phyloP scores from a whole-genome alignment of 1,140 invertebrate genomes.

The Tetramorium parvispinum region DNA sequence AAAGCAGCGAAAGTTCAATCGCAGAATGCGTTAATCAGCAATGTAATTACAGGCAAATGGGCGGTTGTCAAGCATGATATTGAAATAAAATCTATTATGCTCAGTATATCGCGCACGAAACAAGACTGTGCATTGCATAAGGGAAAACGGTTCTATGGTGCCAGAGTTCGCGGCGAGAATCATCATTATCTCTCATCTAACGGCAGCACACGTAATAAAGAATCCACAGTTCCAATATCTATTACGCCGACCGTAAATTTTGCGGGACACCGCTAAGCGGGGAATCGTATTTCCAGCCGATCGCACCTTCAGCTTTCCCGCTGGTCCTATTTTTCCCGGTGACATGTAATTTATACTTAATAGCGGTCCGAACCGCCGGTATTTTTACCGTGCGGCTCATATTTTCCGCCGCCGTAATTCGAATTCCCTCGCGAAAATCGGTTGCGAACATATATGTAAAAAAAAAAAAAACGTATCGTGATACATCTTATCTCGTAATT shows the following conservation, averaged over 20 bases:
- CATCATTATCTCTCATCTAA: slow-evolving; percentile 74
- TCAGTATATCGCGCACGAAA: slow-evolving; percentile 60
- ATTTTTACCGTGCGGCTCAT: slow-evolving; percentile 58
- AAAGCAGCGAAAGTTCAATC: background rate
- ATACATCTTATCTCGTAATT: slow-evolving; percentile 69
- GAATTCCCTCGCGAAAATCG: slow-evolving; percentile 61
- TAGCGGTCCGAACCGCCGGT: slow-evolving; percentile 55
- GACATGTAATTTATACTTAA: slow-evolving; percentile 74
- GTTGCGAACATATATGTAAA: slow-evolving; percentile 64
- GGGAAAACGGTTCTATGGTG: slow-evolving; percentile 42
- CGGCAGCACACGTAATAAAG: slow-evolving; percentile 72
- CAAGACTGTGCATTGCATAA: slow-evolving; percentile 56
- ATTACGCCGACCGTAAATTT: slow-evolving; percentile 72
- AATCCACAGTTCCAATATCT: slow-evolving; percentile 74
- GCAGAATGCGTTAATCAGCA: slow-evolving; percentile 45
- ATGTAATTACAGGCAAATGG: slow-evolving; percentile 30
- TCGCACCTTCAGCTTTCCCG: slow-evolving; percentile 53
- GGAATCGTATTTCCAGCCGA: slow-evolving; percentile 74
- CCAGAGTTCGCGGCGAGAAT: slow-evolving; percentile 71
- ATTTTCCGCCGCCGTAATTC: slow-evolving; percentile 66
- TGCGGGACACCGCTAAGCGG: slow-evolving; percentile 57
- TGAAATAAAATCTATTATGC: slow-evolving; percentile 64
- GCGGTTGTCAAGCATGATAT: slow-evolving; percentile 51
- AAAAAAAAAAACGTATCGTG: slow-evolving; percentile 44
- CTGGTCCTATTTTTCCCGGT: slow-evolving; percentile 9